Base-by-base conservation (phyloP, 2,888 invertebrate species). In the Bellardia pandia region DNA sequence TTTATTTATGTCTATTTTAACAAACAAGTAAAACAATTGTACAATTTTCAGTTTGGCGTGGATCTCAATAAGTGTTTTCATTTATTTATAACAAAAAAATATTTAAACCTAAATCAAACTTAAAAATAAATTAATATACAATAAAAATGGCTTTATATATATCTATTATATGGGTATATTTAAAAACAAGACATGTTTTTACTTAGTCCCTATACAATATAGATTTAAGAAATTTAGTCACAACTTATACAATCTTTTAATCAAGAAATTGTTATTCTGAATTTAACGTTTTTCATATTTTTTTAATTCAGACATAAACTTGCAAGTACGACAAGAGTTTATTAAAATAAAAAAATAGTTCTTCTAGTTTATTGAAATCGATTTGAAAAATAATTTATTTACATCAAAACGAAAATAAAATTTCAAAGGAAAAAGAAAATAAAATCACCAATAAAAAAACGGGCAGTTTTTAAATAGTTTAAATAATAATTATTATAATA, bases 81-180 rank as follows among this genome's bases (percentile, higher is more conserved):
- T 75, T 68, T 82, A 75, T 82, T 82, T 68, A 23, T 62, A 79
- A 71, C 60, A 79, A 79, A 71, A 42, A 56, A 23, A 51, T 71
- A 62, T 48, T 37, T 60, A 11, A 37, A 51, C 40, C 23, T 62
- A 37, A 69, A 37, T n/a, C 16, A 62, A 75, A 51, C 69, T 71
- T 79, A 79, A 30, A 71, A 51, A 62, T 62, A 71, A 23, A 71
- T 69, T 60, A 13, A 40, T 64, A 16, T 16, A 40, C 16, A 64
- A 8, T 7, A 62, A 16, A 40, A 11, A 9, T 64, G 37, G 11
- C 40, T 64, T 64, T 64, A 40, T 40, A 62, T 13, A 58, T 6
- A 30, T 60, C 8, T 45, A 11, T 45, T 45, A 45, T 45, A 4
- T 13, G 13, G 45, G 45, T 45, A 9, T 45, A 3, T 13, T 8